These are phyloP conservation scores for Aptenodytes patagonicus DNA, from an alignment of 2,113 vertebrate species.

Conservation along the genomic window DNA sequence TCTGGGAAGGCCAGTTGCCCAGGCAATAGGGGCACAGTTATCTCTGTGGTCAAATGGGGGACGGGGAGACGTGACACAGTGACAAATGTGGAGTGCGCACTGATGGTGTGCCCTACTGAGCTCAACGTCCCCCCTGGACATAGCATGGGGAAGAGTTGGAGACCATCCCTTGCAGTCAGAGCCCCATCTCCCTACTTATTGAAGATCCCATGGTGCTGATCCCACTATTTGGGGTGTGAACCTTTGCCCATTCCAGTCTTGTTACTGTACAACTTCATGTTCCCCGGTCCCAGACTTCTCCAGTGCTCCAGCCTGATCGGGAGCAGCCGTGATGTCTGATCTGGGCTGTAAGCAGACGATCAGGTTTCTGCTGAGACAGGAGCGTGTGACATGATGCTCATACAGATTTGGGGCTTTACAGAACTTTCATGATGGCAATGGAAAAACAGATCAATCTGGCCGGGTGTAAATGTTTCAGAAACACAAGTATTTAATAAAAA, in stretches of 20 bases:
- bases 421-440: neutral
- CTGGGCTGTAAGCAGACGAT: neutral
- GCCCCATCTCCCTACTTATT: neutral
- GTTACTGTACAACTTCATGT: neutral
- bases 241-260: neutral
- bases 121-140: neutral
- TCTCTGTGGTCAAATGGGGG: neutral
- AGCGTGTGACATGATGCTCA: rapidly evolving
- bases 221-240: neutral
- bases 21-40: neutral
- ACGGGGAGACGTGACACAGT: neutral
- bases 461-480: neutral
- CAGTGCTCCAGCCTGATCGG: neutral
- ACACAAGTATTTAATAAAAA: neutral
- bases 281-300: neutral
- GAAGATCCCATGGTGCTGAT: neutral
- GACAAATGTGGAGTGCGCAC: neutral
- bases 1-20: neutral
- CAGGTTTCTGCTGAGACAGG: neutral
- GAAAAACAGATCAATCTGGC: neutral
- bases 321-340: rapidly evolving
- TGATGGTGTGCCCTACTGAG: neutral
- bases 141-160: neutral
- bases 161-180: neutral
- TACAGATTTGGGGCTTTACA: neutral